A percentile compares a stretch with the other conserved stretches of the same genome.
phyloP scores from a whole-genome alignment of 2,113 vertebrate species.

The Ammodramus savannarum region DNA sequence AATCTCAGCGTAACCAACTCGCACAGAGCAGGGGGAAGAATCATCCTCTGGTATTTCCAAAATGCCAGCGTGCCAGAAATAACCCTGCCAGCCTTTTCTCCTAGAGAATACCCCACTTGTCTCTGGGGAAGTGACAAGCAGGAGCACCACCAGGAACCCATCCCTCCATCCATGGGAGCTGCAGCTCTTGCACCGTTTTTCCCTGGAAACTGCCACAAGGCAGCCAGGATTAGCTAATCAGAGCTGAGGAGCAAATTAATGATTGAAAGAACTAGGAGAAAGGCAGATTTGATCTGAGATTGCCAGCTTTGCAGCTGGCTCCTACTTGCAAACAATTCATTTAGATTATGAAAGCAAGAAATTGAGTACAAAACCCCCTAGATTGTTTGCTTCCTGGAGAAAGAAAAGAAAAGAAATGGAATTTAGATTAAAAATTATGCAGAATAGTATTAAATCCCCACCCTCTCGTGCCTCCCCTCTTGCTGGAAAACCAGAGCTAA shows the following conservation, averaged over 20 bases:
- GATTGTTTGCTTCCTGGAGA: constrained; percentile 63
- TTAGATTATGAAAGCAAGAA: constrained; percentile 67
- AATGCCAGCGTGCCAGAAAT: constrained; percentile 46
- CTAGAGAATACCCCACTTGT: not conserved
- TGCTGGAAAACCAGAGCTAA: constrained; percentile 36
- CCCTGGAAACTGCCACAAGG: not conserved
- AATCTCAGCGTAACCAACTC: not conserved
- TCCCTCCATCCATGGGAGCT: not conserved
- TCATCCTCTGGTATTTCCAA: constrained; percentile 32
- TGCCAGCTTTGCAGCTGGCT: constrained; percentile 60
- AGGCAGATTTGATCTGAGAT: constrained; percentile 22
- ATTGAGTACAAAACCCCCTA: constrained; percentile 58
- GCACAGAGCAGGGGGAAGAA: not conserved
- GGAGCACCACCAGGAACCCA: not conserved
- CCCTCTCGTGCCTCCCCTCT: constrained; percentile 28
- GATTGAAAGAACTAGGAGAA: not conserved
- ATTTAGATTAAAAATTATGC: constrained; percentile 69
- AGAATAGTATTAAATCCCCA: constrained; percentile 49
- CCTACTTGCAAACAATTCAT: constrained; percentile 71
- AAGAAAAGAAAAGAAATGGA: constrained; percentile 63
- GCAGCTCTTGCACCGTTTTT: not conserved
- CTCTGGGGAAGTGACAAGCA: not conserved
- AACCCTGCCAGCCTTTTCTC: not conserved
- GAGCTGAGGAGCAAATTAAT: constrained; percentile 40
- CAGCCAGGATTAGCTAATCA: constrained; percentile 43